Evolutionary conservation across 1,140 invertebrate species (phyloP).

Genomic region (Zaprionus ghesquierei): DNA sequence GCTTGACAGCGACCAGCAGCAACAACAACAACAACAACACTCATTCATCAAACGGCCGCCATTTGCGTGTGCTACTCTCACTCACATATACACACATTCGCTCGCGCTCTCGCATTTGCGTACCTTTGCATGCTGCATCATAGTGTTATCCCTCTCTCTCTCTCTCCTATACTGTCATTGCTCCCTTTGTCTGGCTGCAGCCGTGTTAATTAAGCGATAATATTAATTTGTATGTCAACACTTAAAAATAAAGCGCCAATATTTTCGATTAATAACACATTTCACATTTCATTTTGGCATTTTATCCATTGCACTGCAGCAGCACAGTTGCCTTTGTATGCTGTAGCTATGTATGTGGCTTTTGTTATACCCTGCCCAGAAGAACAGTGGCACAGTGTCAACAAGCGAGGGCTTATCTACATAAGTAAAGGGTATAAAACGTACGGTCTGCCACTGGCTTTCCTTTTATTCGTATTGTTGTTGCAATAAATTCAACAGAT

Average conservation of each 20-base stretch:
- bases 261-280: slow-evolving; percentile 78
- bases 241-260: slow-evolving; percentile 71
- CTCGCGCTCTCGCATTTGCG: slow-evolving; percentile 9
- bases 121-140: neutral
- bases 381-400: neutral
- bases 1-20: no score
- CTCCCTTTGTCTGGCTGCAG: slow-evolving; percentile 28
- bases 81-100: neutral
- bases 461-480: neutral
- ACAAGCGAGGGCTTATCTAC: no score
- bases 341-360: slow-evolving; percentile 30
- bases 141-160: neutral
- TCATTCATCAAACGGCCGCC: slow-evolving; percentile 36
- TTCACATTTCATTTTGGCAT: slow-evolving; percentile 62
- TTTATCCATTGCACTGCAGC: slow-evolving; percentile 22
- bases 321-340: slow-evolving; percentile 60
- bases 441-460: neutral
- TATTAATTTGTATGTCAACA: slow-evolving; percentile 82
- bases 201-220: slow-evolving; percentile 79
- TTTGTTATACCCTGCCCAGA: slow-evolving; percentile 1
- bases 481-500: slow-evolving; percentile 48
- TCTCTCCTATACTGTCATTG: slow-evolving; percentile 1
- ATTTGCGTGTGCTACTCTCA: neutral
- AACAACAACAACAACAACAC: slow-evolving; percentile 10
- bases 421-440: neutral